phyloP scores from a whole-genome alignment of 2,797 vertebrate species.

The Serranus cabrilla region DNA sequence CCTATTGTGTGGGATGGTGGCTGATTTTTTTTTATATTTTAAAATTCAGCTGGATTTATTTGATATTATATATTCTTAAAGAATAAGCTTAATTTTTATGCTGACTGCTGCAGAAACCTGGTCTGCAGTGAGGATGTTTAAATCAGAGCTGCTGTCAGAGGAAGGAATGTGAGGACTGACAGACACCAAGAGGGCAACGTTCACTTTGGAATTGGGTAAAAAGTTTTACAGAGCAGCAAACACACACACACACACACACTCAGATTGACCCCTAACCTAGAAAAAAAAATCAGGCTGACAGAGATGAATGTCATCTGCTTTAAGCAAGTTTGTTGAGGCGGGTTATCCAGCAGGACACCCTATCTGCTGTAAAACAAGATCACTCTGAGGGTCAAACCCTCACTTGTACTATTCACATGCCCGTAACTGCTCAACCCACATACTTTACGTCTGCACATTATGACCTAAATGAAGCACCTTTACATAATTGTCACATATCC shows the following conservation, averaged over 20 bases:
- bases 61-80: background rate
- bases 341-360: conserved; percentile 26
- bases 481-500: conserved; percentile 29
- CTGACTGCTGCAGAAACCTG: background rate
- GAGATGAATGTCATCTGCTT: background rate
- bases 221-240: conserved; percentile 4
- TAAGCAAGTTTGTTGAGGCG: background rate
- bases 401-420: conserved; percentile 14
- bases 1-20: background rate
- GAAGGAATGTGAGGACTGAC: background rate
- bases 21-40: background rate
- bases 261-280: no score
- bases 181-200: background rate
- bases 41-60: background rate
- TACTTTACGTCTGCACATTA: conserved; percentile 30
- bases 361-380: conserved; percentile 44
- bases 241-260: background rate
- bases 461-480: conserved; percentile 41
- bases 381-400: conserved; percentile 19
- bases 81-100: background rate
- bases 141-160: conserved; percentile 4
- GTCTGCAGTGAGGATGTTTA: background rate
- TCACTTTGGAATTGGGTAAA: conserved; percentile 10
- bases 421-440: conserved; percentile 22
- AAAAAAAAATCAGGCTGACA: background rate